These are phyloP conservation scores for Bombus ignitus DNA, from an alignment of 1,140 invertebrate genomes.

Conservation along the genomic window DNA sequence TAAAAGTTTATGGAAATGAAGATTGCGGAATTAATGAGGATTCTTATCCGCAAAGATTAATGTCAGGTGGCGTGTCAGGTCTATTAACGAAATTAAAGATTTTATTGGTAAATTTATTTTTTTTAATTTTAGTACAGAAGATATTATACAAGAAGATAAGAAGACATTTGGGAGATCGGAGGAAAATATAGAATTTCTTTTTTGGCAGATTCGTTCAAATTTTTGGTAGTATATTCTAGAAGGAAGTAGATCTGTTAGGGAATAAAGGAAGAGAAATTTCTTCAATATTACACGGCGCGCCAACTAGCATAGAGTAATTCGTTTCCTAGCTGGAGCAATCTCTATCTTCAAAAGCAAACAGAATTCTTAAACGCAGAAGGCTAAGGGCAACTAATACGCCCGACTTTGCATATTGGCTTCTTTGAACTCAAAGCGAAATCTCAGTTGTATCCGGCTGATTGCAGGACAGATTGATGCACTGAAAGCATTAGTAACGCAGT, in stretches of 20 bases:
- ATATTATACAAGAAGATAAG: too few species aligned
- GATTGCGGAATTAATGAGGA: not conserved
- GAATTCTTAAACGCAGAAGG: constrained; percentile 2
- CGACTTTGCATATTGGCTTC: constrained; percentile 9
- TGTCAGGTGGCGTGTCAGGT: not conserved
- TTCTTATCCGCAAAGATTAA: too few species aligned
- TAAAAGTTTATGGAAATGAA: not conserved
- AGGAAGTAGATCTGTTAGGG: not conserved
- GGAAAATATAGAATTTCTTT: too few species aligned
- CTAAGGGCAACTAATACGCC: not conserved
- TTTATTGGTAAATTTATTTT: not conserved
- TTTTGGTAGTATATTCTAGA: not conserved
- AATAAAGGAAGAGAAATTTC: too few species aligned
- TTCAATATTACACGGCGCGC: too few species aligned
- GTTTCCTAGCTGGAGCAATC: not conserved
- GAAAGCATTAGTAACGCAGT: not conserved
- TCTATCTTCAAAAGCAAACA: not conserved
- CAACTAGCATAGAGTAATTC: not conserved
- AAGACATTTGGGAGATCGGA: too few species aligned
- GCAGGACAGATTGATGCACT: not conserved
- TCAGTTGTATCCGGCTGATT: not conserved
- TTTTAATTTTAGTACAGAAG: too few species aligned
- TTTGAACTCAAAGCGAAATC: not conserved
- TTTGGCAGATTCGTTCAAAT: too few species aligned
- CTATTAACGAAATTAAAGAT: not conserved